phyloP scores from a whole-genome alignment of 2,113 vertebrate genomes.

The Cinclus mexicanus region DNA sequence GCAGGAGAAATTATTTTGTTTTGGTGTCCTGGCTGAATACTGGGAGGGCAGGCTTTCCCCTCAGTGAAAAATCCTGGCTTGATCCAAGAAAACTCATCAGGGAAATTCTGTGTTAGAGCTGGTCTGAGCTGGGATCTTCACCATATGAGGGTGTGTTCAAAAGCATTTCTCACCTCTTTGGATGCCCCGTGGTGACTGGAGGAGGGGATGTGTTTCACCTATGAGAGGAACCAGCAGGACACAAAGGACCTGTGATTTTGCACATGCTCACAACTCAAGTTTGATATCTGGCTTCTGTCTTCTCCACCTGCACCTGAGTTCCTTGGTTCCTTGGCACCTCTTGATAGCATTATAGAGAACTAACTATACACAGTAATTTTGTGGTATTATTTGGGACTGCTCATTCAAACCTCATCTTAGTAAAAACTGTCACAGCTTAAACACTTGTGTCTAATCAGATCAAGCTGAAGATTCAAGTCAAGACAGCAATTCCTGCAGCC shows the following conservation, averaged over 20 bases:
- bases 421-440: background rate
- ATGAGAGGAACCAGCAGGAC: accelerated
- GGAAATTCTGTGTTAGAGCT: background rate
- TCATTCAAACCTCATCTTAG: background rate
- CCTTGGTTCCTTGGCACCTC: background rate
- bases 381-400: background rate
- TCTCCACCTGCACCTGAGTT: accelerated
- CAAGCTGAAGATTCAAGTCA: background rate
- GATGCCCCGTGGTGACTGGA: background rate
- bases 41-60: background rate
- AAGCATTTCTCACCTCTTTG: background rate
- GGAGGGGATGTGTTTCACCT: background rate
- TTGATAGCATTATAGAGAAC: background rate
- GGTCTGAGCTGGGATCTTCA: background rate
- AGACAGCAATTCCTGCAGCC: background rate
- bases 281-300: background rate
- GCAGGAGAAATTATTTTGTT: background rate
- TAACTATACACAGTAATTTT: background rate
- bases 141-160: background rate
- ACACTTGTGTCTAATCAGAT: accelerated
- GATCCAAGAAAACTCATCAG: background rate
- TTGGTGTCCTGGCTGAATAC: background rate
- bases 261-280: accelerated
- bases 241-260: background rate
- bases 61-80: accelerated